phyloP scores from a whole-genome alignment of 2,797 vertebrate genomes.

The Aphelocoma californica region DNA sequence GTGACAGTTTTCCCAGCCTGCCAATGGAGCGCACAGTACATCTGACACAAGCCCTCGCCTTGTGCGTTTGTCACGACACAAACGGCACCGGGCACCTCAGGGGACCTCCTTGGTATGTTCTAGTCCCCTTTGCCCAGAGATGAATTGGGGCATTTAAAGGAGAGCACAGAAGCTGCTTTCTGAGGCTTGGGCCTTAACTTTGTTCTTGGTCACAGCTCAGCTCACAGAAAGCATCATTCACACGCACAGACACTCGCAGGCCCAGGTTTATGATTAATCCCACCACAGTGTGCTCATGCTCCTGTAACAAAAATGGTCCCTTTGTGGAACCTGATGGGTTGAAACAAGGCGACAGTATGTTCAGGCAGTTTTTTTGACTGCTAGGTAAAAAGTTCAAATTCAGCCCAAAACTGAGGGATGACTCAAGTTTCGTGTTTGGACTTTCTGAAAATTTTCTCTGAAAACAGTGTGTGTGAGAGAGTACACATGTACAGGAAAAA shows the following conservation, averaged over 20 bases:
- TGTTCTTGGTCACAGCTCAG: slow-evolving; percentile 62
- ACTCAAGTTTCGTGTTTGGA: slow-evolving; percentile 48
- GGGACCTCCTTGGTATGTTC: slow-evolving; percentile 62
- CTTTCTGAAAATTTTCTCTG: slow-evolving; percentile 52
- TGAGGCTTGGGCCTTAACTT: slow-evolving; percentile 64
- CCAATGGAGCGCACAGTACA: background rate
- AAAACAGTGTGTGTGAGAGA: slow-evolving; percentile 17
- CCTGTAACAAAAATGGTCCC: slow-evolving; percentile 62
- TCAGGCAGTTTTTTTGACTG: slow-evolving; percentile 53
- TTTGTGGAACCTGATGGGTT: slow-evolving; percentile 67
- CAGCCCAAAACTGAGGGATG: slow-evolving; percentile 52
- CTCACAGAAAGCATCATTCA: slow-evolving; percentile 78
- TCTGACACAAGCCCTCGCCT: slow-evolving; percentile 45
- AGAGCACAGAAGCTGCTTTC: slow-evolving; percentile 75
- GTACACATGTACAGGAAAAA: slow-evolving; percentile 19
- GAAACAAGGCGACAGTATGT: slow-evolving; percentile 65
- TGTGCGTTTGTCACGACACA: slow-evolving; percentile 31
- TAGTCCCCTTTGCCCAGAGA: slow-evolving; percentile 57
- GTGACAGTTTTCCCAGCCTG: background rate
- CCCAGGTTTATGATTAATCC: slow-evolving; percentile 66
- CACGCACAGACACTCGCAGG: slow-evolving; percentile 44
- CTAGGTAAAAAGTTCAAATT: slow-evolving; percentile 68
- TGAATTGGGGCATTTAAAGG: slow-evolving; percentile 75
- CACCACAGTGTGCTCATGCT: slow-evolving; percentile 39
- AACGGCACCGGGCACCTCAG: slow-evolving; percentile 4